Evolutionary conservation across 2,888 invertebrate species (phyloP).

Genomic region (Catocala sponsa): DNA sequence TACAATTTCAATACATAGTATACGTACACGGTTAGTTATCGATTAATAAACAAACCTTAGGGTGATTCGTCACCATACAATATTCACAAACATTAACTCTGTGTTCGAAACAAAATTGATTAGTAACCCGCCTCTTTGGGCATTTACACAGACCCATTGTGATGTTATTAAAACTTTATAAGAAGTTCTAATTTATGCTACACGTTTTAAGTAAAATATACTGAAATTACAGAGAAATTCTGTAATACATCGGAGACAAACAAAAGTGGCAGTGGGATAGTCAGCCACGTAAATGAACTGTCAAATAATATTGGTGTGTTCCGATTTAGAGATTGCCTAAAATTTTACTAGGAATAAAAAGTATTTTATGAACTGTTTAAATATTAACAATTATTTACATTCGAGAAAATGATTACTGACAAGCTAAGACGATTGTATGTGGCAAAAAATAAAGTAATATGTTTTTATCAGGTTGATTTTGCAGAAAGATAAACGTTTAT

Average conservation of each 20-base stretch:
- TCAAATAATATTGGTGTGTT: conserved; percentile 44
- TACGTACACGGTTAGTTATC: background rate
- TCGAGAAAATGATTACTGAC: too few species aligned
- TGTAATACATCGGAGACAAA: conserved; percentile 49
- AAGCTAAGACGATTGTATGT: too few species aligned
- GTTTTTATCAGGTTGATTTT: too few species aligned
- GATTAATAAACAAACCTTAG: conserved; percentile 90
- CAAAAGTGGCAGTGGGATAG: conserved; percentile 46
- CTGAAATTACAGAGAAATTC: conserved; percentile 25
- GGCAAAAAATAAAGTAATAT: too few species aligned
- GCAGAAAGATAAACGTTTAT: too few species aligned
- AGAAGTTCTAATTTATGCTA: conserved; percentile 20
- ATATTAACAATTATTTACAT: too few species aligned
- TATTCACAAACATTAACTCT: conserved; percentile 99
- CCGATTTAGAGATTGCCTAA: conserved; percentile 3
- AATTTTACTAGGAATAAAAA: too few species aligned
- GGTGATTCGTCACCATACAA: conserved; percentile 98
- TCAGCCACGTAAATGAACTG: conserved; percentile 71
- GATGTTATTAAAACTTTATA: conserved; percentile 30
- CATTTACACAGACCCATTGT: conserved; percentile 99
- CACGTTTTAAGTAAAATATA: conserved; percentile 27
- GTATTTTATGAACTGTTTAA: too few species aligned
- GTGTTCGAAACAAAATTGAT: conserved; percentile 99
- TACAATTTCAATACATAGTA: background rate
- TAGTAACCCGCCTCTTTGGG: conserved; percentile 98